Evolutionary conservation across 1,140 invertebrate species (phyloP), one percentile per base, ranked within the genome.

Genomic region (Drosophila santomea): DNA sequence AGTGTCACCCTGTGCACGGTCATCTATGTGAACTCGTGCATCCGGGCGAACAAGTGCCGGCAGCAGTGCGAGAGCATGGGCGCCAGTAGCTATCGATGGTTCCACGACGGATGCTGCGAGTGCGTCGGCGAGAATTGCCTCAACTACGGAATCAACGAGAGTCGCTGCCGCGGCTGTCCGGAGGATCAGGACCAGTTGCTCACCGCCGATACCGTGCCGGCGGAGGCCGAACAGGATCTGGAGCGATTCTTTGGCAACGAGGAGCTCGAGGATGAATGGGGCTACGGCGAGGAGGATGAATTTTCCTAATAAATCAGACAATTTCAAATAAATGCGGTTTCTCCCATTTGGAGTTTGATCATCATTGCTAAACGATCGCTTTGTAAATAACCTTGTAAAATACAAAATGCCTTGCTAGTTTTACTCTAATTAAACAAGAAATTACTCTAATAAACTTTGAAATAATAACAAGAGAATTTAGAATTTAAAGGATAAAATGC

Each of bases 51-150:
- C 85, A 98, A 98, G 90, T 99, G 91, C 61, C 74, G 64, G 15
- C 67, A 90, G 44, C 84, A 92, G 54, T 92, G 91, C 60, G 84
- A 92, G 28, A 91, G 85, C 51, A 92, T 92, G 91, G 91, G 91
- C 0, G 85, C 91, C n/a, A 91, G 74, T 50, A 91, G 90, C 51
- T 92, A 91, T 68, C 85, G 98, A 78, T 98, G 97, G 97, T 99
- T 99, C 93, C 97, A 98, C 92, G 96, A 98, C 91, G 98, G 97
- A 4, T 99, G 98, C 90, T 99, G 98, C 93, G 97, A 99, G 92
- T 99, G 98, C 92, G 94, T 99, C 51, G 97, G 98, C 8, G 95
- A 96, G 61, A 96, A 95, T 38, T 99, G 98, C 89, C 94, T 97
- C 15, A 97, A 98, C 91, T 98, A 98, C 93, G 98, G 98, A 4